phyloP scores from a whole-genome alignment of 2,113 vertebrate species.

The Daubentonia madagascariensis region DNA sequence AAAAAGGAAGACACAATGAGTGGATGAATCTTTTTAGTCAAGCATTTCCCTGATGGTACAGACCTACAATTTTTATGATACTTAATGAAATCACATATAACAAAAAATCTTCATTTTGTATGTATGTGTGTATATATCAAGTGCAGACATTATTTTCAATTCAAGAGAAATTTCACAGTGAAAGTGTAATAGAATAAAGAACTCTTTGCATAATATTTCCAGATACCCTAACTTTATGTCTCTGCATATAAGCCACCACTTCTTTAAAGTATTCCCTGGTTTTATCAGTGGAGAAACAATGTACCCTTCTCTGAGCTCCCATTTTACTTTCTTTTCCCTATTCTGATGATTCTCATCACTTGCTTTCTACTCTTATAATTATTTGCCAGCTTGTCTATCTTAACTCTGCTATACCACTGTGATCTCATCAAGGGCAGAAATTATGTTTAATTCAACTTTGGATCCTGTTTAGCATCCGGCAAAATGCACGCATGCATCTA shows the following conservation, averaged over 20 bases:
- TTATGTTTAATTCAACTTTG: constrained; percentile 47
- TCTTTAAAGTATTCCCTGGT: background rate
- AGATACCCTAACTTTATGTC: background rate
- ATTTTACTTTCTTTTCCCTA: background rate
- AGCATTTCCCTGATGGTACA: background rate
- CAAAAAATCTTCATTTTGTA: background rate
- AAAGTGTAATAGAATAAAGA: background rate
- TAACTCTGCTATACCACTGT: background rate
- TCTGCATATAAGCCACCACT: background rate
- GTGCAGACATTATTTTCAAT: background rate
- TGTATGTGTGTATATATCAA: background rate
- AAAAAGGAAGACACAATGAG: background rate
- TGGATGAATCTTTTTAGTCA: background rate
- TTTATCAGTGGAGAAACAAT: background rate
- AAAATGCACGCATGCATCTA: background rate
- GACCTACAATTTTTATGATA: background rate
- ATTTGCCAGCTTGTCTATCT: background rate
- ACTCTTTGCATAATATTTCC: background rate
- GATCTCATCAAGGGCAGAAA: constrained; percentile 41
- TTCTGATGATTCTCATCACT: background rate
- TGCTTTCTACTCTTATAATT: background rate
- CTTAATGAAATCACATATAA: background rate
- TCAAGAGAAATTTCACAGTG: background rate
- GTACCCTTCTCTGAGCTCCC: background rate
- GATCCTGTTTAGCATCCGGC: background rate